Conservation (phyloP, 2,797 vertebrate species). For the Babyrousa celebensis region DNA sequence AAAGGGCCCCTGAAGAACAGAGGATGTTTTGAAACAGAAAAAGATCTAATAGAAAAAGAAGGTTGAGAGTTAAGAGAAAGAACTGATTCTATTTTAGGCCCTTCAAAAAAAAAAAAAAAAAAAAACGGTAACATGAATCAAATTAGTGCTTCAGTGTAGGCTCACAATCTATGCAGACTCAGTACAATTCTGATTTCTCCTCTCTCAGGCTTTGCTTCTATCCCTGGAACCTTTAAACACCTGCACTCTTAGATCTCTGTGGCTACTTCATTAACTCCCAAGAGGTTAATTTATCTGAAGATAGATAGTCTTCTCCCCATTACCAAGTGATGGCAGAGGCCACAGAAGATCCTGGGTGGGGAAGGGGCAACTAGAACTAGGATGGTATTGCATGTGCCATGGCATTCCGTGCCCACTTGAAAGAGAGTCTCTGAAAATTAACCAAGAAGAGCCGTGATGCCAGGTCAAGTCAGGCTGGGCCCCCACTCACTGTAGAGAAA, state of each 20-base stretch:
- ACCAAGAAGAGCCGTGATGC: background rate
- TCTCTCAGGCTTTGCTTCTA: background rate
- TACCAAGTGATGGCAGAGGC: background rate
- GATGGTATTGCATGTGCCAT: accelerated
- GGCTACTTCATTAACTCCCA: background rate
- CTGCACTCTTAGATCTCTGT: background rate
- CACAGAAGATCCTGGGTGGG: background rate
- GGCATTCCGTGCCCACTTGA: background rate
- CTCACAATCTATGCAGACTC: background rate
- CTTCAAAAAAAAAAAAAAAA: background rate
- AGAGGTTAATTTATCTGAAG: background rate
- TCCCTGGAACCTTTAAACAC: background rate
- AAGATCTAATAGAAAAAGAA: slow-evolving; percentile 16
- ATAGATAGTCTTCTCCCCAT: background rate
- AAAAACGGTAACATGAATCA: background rate
- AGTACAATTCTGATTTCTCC: background rate
- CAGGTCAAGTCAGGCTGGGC: background rate
- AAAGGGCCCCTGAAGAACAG: background rate
- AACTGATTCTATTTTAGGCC: slow-evolving; percentile 11
- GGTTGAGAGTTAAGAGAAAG: slow-evolving; percentile 35
- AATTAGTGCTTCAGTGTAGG: background rate
- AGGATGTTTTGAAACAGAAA: slow-evolving; percentile 21
- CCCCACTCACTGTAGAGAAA: background rate
- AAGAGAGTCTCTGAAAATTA: background rate
- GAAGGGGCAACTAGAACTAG: background rate